Evolutionary conservation across 2,888 invertebrate species (phyloP).

Genomic region (Cerastoderma edule): DNA sequence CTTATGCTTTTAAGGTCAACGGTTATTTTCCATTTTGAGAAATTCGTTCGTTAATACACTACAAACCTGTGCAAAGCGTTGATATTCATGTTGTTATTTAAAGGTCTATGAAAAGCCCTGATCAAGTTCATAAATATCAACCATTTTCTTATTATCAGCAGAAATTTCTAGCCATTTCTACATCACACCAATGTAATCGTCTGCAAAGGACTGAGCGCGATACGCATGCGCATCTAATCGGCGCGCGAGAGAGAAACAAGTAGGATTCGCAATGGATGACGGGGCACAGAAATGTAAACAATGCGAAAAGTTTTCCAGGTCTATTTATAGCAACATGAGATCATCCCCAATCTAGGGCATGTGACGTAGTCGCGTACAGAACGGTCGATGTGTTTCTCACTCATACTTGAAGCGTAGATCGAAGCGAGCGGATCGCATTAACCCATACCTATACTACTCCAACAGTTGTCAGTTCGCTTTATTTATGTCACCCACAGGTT

Average conservation of each 20-base stretch:
- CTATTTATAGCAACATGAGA: slow-evolving; percentile 59
- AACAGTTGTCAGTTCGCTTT: slow-evolving; percentile 55
- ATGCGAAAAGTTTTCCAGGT: slow-evolving; percentile 19
- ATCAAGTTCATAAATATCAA: too few relatives aligned
- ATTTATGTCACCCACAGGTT: slow-evolving; percentile 61
- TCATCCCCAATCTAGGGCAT: slow-evolving; percentile 50
- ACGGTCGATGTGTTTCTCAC: slow-evolving; percentile 51
- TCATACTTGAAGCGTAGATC: slow-evolving; percentile 58
- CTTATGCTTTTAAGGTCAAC: too few relatives aligned
- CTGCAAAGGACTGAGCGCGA: not conserved
- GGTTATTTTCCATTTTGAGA: too few relatives aligned
- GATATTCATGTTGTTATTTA: too few relatives aligned
- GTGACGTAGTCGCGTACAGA: slow-evolving; percentile 57
- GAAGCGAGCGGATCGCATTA: slow-evolving; percentile 39
- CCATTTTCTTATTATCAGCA: too few relatives aligned
- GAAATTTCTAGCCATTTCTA: too few relatives aligned
- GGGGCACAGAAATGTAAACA: slow-evolving; percentile 53
- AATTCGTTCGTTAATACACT: too few relatives aligned
- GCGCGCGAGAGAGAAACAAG: not conserved
- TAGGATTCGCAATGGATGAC: slow-evolving; percentile 27
- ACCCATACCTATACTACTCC: slow-evolving; percentile 54
- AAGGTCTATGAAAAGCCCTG: too few relatives aligned
- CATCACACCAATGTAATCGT: not conserved
- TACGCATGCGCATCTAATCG: slow-evolving; percentile 44
- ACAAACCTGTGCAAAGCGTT: too few relatives aligned